Percentiles rank a stretch among this genome's conserved stretches.
Conservation (phyloP, 2,797 vertebrate species). For the Zalophus californianus region DNA sequence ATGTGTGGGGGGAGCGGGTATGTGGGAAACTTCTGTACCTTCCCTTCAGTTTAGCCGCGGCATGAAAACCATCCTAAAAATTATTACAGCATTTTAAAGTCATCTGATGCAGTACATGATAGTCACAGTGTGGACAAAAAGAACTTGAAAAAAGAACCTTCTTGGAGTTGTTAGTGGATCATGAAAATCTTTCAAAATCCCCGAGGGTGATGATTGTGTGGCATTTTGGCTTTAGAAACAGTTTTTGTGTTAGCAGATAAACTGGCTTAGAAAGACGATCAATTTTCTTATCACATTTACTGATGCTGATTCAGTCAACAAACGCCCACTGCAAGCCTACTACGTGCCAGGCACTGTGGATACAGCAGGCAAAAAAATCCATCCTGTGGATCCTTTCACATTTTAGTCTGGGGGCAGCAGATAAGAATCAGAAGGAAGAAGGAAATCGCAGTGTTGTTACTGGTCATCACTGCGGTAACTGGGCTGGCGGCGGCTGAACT, state of each 20-base stretch:
- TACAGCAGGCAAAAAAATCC: not conserved
- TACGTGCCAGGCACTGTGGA: not conserved
- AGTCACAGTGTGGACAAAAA: not conserved
- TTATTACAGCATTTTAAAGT: not conserved
- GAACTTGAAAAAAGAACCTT: not conserved
- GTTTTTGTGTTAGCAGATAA: not conserved
- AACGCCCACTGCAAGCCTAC: not conserved
- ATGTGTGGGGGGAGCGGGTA: not conserved
- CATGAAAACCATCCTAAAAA: not conserved
- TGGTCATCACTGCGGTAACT: not conserved
- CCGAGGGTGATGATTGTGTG: no score
- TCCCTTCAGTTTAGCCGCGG: not conserved
- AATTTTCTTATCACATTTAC: not conserved
- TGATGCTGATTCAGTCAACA: not conserved
- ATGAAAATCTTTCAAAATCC: not conserved
- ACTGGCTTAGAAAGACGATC: not conserved
- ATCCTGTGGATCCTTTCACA: not conserved
- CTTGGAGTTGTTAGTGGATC: not conserved
- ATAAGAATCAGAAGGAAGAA: not conserved
- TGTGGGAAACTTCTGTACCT: not conserved
- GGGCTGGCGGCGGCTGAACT: not conserved
- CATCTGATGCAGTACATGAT: no score
- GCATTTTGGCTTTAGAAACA: not conserved
- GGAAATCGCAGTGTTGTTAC: not conserved
- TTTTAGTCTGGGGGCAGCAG: no score